phyloP scores from a whole-genome alignment of 2,113 vertebrate genomes.

The Spea bombifrons region DNA sequence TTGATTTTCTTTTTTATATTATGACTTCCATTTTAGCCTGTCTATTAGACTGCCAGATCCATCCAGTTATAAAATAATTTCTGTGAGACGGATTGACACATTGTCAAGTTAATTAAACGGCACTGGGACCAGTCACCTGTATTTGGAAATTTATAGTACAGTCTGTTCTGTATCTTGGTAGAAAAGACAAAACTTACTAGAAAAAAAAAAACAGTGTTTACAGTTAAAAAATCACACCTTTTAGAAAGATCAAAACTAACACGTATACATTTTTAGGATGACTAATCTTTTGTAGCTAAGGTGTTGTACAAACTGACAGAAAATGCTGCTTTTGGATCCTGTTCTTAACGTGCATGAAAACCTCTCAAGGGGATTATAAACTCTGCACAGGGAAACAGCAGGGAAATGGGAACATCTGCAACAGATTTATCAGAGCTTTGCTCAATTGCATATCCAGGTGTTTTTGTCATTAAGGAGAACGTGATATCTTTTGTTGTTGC shows the following conservation, averaged over 20 bases:
- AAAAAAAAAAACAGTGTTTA: conserved; percentile 19
- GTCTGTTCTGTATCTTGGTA: neutral
- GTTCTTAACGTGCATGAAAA: conserved; percentile 17
- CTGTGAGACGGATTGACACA: neutral
- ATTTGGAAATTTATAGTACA: neutral
- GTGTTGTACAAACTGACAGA: conserved; percentile 18
- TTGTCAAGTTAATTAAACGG: neutral
- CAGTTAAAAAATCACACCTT: conserved; percentile 17
- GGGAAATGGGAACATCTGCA: conserved; percentile 29
- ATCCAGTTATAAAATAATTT: neutral
- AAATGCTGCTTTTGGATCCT: conserved; percentile 25
- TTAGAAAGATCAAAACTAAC: conserved; percentile 35
- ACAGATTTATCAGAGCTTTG: conserved; percentile 24
- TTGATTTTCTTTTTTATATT: neutral
- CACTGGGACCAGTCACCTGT: neutral
- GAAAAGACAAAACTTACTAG: conserved; percentile 22
- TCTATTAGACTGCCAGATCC: neutral
- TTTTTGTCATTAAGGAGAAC: neutral
- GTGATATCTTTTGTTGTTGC: conserved; percentile 20
- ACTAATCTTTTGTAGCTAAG: conserved; percentile 20
- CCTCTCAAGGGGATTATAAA: conserved; percentile 30
- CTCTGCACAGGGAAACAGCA: neutral
- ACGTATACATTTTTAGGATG: conserved; percentile 41
- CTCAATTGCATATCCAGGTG: conserved; percentile 24
- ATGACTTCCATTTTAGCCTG: neutral